phyloP scores from a whole-genome alignment of 2,797 vertebrate genomes.

The Peromyscus nudipes region DNA sequence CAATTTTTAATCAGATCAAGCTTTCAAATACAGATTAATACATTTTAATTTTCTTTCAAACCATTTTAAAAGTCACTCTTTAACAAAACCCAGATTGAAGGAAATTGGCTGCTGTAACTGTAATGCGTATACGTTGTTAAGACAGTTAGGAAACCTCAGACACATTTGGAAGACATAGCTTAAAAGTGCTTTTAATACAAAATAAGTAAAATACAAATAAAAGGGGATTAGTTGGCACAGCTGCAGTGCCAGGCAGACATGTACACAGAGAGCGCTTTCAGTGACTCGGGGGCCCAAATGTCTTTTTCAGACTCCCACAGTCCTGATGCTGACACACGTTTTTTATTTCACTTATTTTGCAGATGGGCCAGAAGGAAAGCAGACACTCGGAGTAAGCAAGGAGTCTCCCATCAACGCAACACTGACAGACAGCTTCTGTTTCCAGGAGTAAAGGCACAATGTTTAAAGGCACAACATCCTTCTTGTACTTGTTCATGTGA shows the following conservation, averaged over 20 bases:
- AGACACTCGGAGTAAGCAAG: slow-evolving; percentile 82
- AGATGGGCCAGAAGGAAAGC: slow-evolving; percentile 83
- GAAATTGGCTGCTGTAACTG: slow-evolving; percentile 72
- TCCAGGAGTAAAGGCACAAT: slow-evolving; percentile 69
- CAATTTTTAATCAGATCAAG: slow-evolving; percentile 71
- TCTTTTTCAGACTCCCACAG: slow-evolving; percentile 79
- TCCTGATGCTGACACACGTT: slow-evolving; percentile 79
- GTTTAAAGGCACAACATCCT: slow-evolving; percentile 26
- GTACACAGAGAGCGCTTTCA: slow-evolving; percentile 84
- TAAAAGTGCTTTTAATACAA: slow-evolving; percentile 81
- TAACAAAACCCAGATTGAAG: slow-evolving; percentile 81
- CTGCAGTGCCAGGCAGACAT: slow-evolving; percentile 83
- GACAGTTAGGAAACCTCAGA: slow-evolving; percentile 85
- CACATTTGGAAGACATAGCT: slow-evolving; percentile 83
- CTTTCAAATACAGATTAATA: slow-evolving; percentile 78
- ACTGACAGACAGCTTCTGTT: slow-evolving; percentile 72
- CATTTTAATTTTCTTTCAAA: slow-evolving; percentile 82
- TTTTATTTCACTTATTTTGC: slow-evolving; percentile 86
- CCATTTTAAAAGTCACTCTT: slow-evolving; percentile 82
- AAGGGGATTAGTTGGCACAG: slow-evolving; percentile 85
- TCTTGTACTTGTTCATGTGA: slow-evolving; percentile 66
- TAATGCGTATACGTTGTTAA: slow-evolving; percentile 84
- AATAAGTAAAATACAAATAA: slow-evolving; percentile 80
- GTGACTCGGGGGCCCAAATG: slow-evolving; percentile 77
- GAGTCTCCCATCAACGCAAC: slow-evolving; percentile 61